Conservation (phyloP, 2,113 vertebrate species). For the Speoplatyrhinus poulsoni region DNA sequence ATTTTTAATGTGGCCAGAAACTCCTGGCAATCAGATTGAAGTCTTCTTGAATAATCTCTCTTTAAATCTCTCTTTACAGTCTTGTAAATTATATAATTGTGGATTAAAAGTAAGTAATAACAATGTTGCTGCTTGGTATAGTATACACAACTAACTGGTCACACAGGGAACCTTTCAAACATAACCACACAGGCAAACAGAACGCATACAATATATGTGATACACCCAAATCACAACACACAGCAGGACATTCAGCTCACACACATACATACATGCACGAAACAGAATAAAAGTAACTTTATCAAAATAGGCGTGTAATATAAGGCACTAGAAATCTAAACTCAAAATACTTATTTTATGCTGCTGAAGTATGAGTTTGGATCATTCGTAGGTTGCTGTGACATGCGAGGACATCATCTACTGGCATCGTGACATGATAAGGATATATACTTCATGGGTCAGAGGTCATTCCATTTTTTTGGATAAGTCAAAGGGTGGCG, state of each 20-base stretch:
- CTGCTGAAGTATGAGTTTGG: constrained; percentile 60
- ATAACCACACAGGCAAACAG: constrained; percentile 48
- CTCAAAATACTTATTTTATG: constrained; percentile 71
- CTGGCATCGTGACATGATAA: constrained; percentile 39
- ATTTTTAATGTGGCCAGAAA: constrained; percentile 22
- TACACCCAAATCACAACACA: constrained; percentile 46
- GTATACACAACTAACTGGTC: constrained; percentile 36
- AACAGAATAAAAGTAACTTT: constrained; percentile 61
- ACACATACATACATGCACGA: constrained; percentile 11
- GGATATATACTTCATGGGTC: constrained; percentile 38
- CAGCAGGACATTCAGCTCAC: constrained; percentile 41
- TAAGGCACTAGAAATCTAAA: constrained; percentile 80
- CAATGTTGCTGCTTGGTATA: constrained; percentile 38
- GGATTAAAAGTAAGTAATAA: constrained; percentile 32
- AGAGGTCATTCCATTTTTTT: constrained; percentile 33
- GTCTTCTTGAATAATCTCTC: constrained; percentile 22
- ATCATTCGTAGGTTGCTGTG: constrained; percentile 60
- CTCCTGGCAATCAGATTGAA: constrained; percentile 29
- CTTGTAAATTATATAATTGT: constrained; percentile 9
- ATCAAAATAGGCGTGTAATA: constrained; percentile 80
- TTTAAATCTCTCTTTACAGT: constrained; percentile 32
- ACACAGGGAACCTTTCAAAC: constrained; percentile 38
- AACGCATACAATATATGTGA: constrained; percentile 46
- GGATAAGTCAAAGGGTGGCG: constrained; percentile 35
- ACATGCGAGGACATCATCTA: constrained; percentile 58